Percentiles rank a stretch among this genome's conserved stretches.
These are phyloP conservation scores for Zoroaster sp. DNA, from an alignment of 53 echinoderm and acorn worm species.

Conservation along the genomic window DNA sequence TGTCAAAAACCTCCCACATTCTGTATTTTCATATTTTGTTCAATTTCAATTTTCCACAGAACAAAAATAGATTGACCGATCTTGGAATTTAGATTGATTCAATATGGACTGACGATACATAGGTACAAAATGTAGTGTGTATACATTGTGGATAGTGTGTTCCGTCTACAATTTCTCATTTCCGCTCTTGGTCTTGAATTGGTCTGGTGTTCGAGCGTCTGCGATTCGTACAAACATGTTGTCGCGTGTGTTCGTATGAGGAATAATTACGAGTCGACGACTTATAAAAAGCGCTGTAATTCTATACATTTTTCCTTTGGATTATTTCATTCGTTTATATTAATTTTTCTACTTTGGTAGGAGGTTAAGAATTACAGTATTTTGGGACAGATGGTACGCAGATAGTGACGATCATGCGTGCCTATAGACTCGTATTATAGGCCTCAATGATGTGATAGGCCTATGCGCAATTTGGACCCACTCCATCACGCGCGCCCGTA, in stretches of 20 bases:
- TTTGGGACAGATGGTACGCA: too few species aligned
- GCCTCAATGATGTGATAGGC: too few species aligned
- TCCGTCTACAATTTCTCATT: conserved; percentile 22
- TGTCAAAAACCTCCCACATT: conserved; percentile 5
- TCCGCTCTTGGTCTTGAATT: conserved; percentile 3
- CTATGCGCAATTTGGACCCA: too few species aligned
- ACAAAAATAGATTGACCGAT: not conserved
- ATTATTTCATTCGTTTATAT: too few species aligned
- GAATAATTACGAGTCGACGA: too few species aligned
- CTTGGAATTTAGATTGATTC: not conserved
- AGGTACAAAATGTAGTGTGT: not conserved
- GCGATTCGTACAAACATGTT: conserved; percentile 19
- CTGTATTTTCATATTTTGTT: not conserved
- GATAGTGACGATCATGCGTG: too few species aligned
- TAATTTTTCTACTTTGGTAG: too few species aligned
- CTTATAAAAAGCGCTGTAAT: too few species aligned
- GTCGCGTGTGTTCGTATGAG: not conserved
- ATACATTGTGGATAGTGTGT: not conserved
- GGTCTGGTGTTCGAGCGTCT: not conserved
- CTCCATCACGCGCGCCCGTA: too few species aligned
- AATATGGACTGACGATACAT: not conserved
- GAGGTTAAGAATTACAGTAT: too few species aligned
- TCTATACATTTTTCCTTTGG: too few species aligned
- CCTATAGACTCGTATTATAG: too few species aligned
- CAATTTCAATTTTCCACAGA: not conserved